Evolutionary conservation across 92 coral and sea anemone species (phyloP).

Genomic region (Siderastrea radians): DNA sequence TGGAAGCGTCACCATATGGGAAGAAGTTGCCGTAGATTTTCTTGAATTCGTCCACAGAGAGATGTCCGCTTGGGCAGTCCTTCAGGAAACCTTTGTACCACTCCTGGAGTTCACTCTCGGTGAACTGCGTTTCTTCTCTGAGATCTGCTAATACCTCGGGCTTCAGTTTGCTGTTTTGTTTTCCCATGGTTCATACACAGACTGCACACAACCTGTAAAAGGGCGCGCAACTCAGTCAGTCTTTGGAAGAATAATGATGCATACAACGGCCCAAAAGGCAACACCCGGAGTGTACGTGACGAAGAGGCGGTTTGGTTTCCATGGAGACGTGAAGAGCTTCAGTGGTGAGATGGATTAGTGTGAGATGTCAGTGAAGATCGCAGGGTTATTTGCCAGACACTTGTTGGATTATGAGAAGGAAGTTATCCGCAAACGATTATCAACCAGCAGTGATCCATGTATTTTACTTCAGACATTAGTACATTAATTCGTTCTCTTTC

Average conservation of each 20-base stretch:
- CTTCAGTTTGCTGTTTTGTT: constrained; percentile 96
- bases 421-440: constrained; percentile 15
- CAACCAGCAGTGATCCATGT: constrained; percentile 18
- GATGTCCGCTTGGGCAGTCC: constrained; percentile 93
- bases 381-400: neutral
- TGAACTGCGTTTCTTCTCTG: constrained; percentile 88
- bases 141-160: constrained; percentile 94
- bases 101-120: constrained; percentile 92
- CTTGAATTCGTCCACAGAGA: constrained; percentile 94
- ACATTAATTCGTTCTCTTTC: neutral
- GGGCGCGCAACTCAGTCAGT: constrained; percentile 48
- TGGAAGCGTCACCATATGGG: constrained; percentile 98
- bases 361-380: neutral
- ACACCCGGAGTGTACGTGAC: neutral
- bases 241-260: neutral
- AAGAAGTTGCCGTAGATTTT: constrained; percentile 98
- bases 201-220: constrained; percentile 40
- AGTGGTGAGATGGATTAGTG: constrained; percentile 32
- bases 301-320: neutral
- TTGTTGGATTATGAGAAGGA: constrained; percentile 2
- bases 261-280: neutral
- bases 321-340: constrained; percentile 14
- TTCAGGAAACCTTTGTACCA: constrained; percentile 99
- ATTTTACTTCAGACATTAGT: neutral
- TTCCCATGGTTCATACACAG: constrained; percentile 76